Conservation (phyloP, 2,797 vertebrate species). For the Poeciliopsis gracilis region DNA sequence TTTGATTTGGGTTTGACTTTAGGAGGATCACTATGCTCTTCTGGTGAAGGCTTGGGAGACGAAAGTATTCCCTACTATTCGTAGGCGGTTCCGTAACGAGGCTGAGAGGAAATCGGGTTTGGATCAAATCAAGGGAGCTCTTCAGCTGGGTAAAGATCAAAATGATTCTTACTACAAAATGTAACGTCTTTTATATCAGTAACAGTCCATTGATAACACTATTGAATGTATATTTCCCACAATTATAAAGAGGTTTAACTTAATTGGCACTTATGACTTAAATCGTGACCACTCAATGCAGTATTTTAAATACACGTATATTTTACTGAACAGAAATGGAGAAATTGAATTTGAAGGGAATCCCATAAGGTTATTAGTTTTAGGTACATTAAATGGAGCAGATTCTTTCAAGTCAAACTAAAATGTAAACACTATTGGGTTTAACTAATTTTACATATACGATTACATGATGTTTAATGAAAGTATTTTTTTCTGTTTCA, state of each 20-base stretch:
- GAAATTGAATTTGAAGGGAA: not conserved
- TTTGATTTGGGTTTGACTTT: slow-evolving; percentile 32
- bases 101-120: slow-evolving; percentile 97
- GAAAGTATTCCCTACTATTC: slow-evolving; percentile 97
- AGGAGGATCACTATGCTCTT: slow-evolving; percentile 98
- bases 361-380: not conserved
- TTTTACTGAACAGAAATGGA: not conserved
- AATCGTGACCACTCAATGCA: not conserved
- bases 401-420: not conserved
- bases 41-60: slow-evolving; percentile 99
- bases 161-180: not conserved
- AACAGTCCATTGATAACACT: not conserved
- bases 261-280: not conserved
- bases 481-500: not conserved
- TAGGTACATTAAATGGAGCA: not conserved
- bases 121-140: slow-evolving; percentile 98
- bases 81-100: slow-evolving; percentile 97
- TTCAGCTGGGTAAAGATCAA: slow-evolving; percentile 88
- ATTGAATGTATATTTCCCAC: not conserved
- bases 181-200: not conserved
- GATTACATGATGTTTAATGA: not conserved
- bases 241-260: not conserved
- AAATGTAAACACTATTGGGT: not conserved
- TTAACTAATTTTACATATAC: not conserved
- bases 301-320: not conserved